Conservation (phyloP, 2,113 vertebrate species). For the Cervus canadensis region DNA sequence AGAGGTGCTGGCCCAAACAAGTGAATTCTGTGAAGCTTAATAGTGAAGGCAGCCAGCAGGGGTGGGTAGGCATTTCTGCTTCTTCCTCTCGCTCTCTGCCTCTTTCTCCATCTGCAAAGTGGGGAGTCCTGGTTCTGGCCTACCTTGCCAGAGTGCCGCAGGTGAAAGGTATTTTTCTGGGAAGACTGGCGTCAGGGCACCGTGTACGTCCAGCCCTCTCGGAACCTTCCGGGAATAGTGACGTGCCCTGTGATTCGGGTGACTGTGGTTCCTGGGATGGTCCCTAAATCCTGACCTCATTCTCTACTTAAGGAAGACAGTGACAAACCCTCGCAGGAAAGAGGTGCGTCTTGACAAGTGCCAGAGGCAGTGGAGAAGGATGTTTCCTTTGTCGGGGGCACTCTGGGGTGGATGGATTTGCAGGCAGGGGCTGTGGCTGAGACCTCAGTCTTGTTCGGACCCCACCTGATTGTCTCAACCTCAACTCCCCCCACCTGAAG, state of each 20-base stretch:
- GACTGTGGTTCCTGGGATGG: background rate
- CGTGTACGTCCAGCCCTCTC: accelerated
- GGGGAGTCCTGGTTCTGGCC: background rate
- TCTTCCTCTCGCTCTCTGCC: background rate
- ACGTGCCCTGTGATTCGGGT: background rate
- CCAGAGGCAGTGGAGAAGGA: background rate
- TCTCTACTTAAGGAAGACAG: background rate
- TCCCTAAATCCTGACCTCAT: background rate
- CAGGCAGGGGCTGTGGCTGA: background rate
- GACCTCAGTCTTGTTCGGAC: background rate
- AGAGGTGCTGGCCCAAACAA: background rate
- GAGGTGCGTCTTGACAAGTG: background rate
- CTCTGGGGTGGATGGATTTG: background rate
- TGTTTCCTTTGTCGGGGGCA: background rate
- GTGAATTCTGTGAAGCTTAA: background rate
- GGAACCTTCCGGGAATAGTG: background rate
- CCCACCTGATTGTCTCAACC: background rate
- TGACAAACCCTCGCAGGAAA: background rate
- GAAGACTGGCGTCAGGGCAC: background rate
- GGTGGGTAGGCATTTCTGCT: background rate
- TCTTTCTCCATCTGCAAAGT: background rate
- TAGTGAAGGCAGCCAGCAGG: background rate
- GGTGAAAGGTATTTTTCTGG: background rate
- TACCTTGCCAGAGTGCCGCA: background rate
- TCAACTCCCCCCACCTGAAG: background rate